Evolutionary conservation across 2,888 invertebrate species (phyloP).

Genomic region (Campoplex nolae): DNA sequence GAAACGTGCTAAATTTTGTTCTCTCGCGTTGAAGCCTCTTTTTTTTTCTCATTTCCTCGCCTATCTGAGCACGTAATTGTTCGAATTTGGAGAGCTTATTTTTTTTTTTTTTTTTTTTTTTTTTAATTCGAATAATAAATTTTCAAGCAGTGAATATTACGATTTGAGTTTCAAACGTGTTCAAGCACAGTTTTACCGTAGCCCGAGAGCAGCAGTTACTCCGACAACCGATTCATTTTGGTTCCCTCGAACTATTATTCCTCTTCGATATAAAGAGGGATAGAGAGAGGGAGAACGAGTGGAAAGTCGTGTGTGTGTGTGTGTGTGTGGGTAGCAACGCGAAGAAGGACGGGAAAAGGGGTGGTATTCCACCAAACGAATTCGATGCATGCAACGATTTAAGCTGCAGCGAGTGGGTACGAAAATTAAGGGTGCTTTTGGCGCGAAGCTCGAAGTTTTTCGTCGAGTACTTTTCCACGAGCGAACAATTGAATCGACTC

Average conservation of each 20-base stretch:
- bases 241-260: conserved; percentile 49
- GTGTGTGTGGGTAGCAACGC: neutral
- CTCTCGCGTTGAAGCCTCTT: neutral
- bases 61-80: conserved; percentile 14
- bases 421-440: conserved; percentile 68
- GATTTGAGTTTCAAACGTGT: conserved; percentile 60
- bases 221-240: conserved; percentile 60
- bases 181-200: conserved; percentile 60
- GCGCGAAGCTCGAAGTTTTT: conserved; percentile 60
- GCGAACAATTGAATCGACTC: conserved; percentile 69
- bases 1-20: neutral
- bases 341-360: neutral
- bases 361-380: conserved; percentile 48
- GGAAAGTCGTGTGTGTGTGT: neutral
- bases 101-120: conserved; percentile 23
- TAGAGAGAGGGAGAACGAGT: neutral
- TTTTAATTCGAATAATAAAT: conserved; percentile 34
- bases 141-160: conserved; percentile 33
- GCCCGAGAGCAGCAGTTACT: conserved; percentile 45
- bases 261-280: conserved; percentile 12
- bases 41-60: conserved; percentile 3
- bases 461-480: conserved; percentile 66
- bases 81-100: neutral
- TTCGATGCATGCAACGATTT: conserved; percentile 64
- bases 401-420: conserved; percentile 54